Base-by-base conservation (phyloP, 2,113 vertebrate species). In the Oreocharis arfaki region DNA sequence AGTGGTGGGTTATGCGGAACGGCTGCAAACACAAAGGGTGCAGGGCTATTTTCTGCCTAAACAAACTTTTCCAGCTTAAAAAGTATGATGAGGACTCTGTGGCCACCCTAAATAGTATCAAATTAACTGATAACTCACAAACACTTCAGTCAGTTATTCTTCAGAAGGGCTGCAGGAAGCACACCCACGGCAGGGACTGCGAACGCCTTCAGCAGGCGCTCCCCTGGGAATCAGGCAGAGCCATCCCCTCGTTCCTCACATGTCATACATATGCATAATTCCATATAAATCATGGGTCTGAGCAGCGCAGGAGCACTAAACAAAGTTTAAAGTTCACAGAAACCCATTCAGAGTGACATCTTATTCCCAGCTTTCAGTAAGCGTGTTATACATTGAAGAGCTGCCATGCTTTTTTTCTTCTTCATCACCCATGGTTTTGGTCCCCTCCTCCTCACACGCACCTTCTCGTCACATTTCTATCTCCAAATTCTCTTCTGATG, bases 291-390 rank as follows among this genome's bases (percentile, higher is more conserved):
- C 42, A 23, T 8, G 39, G 26, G 7, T n/a, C 78, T 88, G 46
- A 92, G 37, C 37, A 65, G 28, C 57, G 33, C 1, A 53, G 79
- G 52, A 90, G 42, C 33, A 63, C 55, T 50, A 68, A 86, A 59
- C 35, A 46, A 50, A 81, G 73, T 74, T 77, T 37, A 41, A 89
- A 90, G 64, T 59, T 77, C 75, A 77, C 39, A 39, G 42, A 39
- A 94, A 83, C 75, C 18, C 27, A 11, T 59, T 84, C 83, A 83
- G 53, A 83, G 69, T 93, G 84, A 89, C 87, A 80, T 94, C 87
- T 94, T 87, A 85, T 61, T 97, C 93, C 41, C 75, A 91, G 73
- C 65, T 95, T 95, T 93, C 91, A 84, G 87, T 91, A 75, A 91
- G 67, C 6, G 3, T 7, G 1, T 85, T 37, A 17, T 10, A 27